A percentile compares a stretch with the other conserved stretches of the same genome.
phyloP scores from a whole-genome alignment of 1,140 invertebrate genomes.

The Drosophila melanogaster region Release_6_plus_ISO1_MT NT_033779.5:16704001-16704500 shows the following conservation, averaged over 20 bases:
- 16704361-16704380: constrained; percentile 52
- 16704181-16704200: too few species aligned
- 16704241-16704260: not conserved
- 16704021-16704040: too few species aligned
- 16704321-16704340: constrained; percentile 80
- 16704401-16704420: constrained; percentile 37
- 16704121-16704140: too few species aligned
- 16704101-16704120: too few species aligned
- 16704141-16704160: too few species aligned
- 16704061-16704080: too few species aligned
- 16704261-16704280: constrained; percentile 43
- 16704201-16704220: too few species aligned
- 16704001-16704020: too few species aligned
- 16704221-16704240: too few species aligned
- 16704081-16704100: too few species aligned
- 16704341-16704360: constrained; percentile 60
- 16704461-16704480: constrained; percentile 64
- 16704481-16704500: constrained; percentile 77
- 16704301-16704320: constrained; percentile 82
- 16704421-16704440: constrained; percentile 16
- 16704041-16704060: too few species aligned
- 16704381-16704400: constrained; percentile 48
- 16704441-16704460: constrained; percentile 29
- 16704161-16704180: too few species aligned
- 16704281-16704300: constrained; percentile 80